Evolutionary conservation across 2,797 vertebrate genomes (phyloP).

Genomic region (Dendrocincla tyrannina): DNA sequence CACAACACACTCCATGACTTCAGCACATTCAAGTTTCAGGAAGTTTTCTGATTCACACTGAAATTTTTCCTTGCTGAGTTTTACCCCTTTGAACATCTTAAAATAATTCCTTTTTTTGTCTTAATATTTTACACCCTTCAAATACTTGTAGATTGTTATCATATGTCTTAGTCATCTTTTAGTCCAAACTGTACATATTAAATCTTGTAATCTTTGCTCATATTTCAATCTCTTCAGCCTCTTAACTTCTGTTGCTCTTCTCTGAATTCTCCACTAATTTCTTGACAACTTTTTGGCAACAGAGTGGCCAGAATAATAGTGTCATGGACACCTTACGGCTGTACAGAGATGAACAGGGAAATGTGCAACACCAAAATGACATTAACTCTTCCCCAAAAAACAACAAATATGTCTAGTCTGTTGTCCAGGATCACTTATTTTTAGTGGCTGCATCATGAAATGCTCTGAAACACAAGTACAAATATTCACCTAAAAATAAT

Average conservation of each 20-base stretch:
- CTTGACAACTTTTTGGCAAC: constrained; percentile 70
- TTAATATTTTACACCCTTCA: constrained; percentile 69
- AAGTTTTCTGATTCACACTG: constrained; percentile 38
- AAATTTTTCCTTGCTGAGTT: constrained; percentile 39
- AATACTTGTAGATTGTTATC: constrained; percentile 66
- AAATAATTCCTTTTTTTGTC: constrained; percentile 59
- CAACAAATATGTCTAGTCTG: constrained; percentile 66
- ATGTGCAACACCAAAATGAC: constrained; percentile 51
- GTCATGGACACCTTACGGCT: constrained; percentile 61
- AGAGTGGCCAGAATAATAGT: constrained; percentile 60
- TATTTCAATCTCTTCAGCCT: constrained; percentile 69
- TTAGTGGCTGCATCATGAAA: constrained; percentile 21
- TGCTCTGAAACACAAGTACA: constrained; percentile 7
- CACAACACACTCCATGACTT: not conserved
- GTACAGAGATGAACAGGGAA: constrained; percentile 58
- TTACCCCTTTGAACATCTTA: constrained; percentile 43
- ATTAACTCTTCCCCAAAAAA: constrained; percentile 39
- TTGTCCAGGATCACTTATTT: constrained; percentile 58
- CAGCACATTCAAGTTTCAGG: not conserved
- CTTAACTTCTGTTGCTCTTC: constrained; percentile 69
- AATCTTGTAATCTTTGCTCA: constrained; percentile 69
- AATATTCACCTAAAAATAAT: constrained; percentile 4
- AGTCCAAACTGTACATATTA: constrained; percentile 68
- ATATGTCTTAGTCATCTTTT: constrained; percentile 64
- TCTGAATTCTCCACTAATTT: constrained; percentile 56